Conservation (phyloP, 2,113 vertebrate species). For the Columba janthina region DNA sequence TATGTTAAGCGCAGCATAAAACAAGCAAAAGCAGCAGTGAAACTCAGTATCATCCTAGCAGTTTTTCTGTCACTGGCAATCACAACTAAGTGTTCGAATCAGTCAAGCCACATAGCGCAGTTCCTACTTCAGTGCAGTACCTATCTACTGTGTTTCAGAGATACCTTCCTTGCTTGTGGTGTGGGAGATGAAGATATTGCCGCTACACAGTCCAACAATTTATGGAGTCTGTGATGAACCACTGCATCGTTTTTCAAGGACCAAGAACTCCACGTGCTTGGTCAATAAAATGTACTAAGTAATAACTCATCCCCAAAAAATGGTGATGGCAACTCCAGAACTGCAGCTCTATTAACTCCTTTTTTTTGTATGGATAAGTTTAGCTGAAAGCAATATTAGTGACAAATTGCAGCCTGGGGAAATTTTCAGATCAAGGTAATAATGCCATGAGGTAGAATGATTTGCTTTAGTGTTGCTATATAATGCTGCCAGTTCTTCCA, state of each 20-base stretch:
- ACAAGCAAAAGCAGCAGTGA: constrained; percentile 12
- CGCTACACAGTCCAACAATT: not conserved
- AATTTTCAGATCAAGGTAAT: constrained; percentile 69
- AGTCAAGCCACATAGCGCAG: not conserved
- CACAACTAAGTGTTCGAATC: not conserved
- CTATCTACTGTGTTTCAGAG: not conserved
- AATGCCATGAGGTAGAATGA: constrained; percentile 47
- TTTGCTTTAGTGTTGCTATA: constrained; percentile 54
- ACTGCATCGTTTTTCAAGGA: constrained; percentile 59
- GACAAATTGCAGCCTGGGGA: constrained; percentile 59
- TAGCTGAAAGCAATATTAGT: constrained; percentile 55
- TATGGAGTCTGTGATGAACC: constrained; percentile 36
- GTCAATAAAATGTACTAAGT: constrained; percentile 59
- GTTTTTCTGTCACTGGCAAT: not conserved
- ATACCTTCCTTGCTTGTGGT: not conserved
- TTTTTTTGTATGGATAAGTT: constrained; percentile 24
- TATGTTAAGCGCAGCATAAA: not conserved
- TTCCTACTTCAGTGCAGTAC: not conserved
- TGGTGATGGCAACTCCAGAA: constrained; percentile 23
- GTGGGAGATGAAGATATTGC: not conserved
- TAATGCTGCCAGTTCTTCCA: constrained; percentile 41
- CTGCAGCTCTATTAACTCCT: constrained; percentile 57
- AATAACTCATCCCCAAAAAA: constrained; percentile 49
- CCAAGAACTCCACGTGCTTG: constrained; percentile 47
- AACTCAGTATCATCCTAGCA: not conserved